phyloP scores from a whole-genome alignment of 2,888 invertebrate species.

The Thelaira solivaga region DNA sequence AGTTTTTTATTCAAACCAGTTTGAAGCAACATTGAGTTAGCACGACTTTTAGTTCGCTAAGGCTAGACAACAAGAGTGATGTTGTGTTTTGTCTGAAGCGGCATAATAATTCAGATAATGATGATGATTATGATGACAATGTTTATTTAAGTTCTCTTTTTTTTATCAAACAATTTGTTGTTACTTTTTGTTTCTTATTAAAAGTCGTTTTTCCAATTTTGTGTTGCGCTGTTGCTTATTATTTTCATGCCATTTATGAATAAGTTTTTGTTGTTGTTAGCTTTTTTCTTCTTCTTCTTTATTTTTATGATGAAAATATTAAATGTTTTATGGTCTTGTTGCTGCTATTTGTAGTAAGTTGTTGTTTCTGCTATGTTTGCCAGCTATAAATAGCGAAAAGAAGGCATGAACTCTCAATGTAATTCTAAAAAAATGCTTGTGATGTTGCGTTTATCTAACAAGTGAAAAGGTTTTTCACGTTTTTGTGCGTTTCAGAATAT shows the following conservation, averaged over 20 bases:
- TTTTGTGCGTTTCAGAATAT: constrained; percentile 7
- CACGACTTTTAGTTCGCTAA: neutral
- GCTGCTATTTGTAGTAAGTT: neutral
- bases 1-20: neutral
- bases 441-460: constrained; percentile 43
- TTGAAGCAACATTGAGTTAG: constrained; percentile 27
- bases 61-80: neutral
- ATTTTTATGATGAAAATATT: constrained; percentile 44
- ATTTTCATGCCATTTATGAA: constrained; percentile 41
- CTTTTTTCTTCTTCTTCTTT: constrained; percentile 1
- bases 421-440: constrained; percentile 12
- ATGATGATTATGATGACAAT: neutral
- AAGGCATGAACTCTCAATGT: constrained; percentile 29
- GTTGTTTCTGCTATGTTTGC: constrained; percentile 1
- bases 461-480: constrained; percentile 58
- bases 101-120: neutral
- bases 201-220: constrained; percentile 1
- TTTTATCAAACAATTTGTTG: neutral
- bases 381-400: constrained; percentile 50
- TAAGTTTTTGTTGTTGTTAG: constrained; percentile 6
- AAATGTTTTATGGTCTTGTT: constrained; percentile 39
- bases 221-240: neutral
- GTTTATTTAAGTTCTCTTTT: neutral
- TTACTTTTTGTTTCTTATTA: neutral
- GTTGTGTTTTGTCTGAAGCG: constrained; percentile 53